These are phyloP conservation scores for Lagorchestes hirsutus DNA, from an alignment of 2,797 vertebrate species.

Conservation along the genomic window DNA sequence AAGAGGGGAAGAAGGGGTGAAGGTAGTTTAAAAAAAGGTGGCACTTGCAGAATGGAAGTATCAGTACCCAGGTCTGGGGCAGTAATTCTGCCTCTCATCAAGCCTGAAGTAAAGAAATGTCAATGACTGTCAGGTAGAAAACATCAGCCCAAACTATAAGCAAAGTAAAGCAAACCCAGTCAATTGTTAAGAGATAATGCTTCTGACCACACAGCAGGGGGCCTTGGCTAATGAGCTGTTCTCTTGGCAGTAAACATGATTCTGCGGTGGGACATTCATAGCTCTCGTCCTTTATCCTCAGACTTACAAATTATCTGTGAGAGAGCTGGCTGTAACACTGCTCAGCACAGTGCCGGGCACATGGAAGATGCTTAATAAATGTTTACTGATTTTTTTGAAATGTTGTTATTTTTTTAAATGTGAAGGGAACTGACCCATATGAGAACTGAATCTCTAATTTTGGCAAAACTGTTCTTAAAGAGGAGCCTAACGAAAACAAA, in stretches of 20 bases:
- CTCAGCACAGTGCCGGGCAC: not conserved
- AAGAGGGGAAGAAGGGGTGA: conserved; percentile 16
- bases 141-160: conserved; percentile 6
- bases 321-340: not conserved
- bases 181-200: conserved; percentile 33
- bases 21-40: conserved; percentile 59
- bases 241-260: not conserved
- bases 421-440: not conserved
- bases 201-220: conserved; percentile 15
- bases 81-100: conserved; percentile 15
- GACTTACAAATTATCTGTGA: not conserved
- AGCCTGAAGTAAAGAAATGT: conserved; percentile 42
- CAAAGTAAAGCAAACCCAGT: not conserved
- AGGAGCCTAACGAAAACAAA: not conserved
- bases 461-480: not conserved
- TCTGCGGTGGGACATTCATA: not conserved
- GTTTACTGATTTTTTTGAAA: not conserved
- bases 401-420: not conserved
- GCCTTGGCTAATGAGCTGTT: not conserved
- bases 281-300: not conserved
- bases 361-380: not conserved
- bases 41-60: conserved; percentile 42
- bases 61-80: conserved; percentile 42
- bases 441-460: not conserved
- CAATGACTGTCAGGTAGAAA: not conserved